Percentiles rank a stretch among this genome's conserved stretches.
Conservation (phyloP, 2,797 vertebrate genomes). For the Antennarius maculatus region DNA sequence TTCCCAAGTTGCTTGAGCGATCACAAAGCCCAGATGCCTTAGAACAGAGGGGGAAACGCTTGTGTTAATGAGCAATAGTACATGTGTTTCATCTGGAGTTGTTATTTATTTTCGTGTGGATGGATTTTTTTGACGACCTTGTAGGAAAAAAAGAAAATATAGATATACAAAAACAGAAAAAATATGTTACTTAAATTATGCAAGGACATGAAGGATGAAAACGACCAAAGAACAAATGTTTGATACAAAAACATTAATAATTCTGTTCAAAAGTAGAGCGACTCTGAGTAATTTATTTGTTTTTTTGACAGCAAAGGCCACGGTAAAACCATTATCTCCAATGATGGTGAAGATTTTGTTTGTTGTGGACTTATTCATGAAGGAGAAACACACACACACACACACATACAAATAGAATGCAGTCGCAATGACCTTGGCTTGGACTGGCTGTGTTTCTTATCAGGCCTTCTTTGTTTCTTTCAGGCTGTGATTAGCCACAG, state of each 20-base stretch:
- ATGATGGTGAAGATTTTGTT: conserved; percentile 44
- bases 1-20: conserved; percentile 66
- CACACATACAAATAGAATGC: conserved; percentile 38
- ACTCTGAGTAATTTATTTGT: conserved; percentile 60
- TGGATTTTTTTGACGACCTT: conserved; percentile 62
- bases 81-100: conserved; percentile 71
- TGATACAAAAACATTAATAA: conserved; percentile 65
- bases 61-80: conserved; percentile 73
- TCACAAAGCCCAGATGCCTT: conserved; percentile 80
- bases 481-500: conserved; percentile 50
- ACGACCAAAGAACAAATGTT: conserved; percentile 86
- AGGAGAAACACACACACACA: conserved; percentile 39
- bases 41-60: conserved; percentile 71
- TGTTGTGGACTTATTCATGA: conserved; percentile 48
- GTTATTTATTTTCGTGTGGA: conserved; percentile 78
- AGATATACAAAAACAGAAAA: conserved; percentile 42
- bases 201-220: conserved; percentile 78
- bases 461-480: conserved; percentile 64
- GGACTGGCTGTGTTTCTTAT: conserved; percentile 63
- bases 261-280: conserved; percentile 58
- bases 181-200: conserved; percentile 74
- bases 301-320: conserved; percentile 67
- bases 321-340: conserved; percentile 57
- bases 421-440: conserved; percentile 53
- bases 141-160: conserved; percentile 36